Conservation (phyloP, 2,797 vertebrate species). For the Cygnus olor region DNA sequence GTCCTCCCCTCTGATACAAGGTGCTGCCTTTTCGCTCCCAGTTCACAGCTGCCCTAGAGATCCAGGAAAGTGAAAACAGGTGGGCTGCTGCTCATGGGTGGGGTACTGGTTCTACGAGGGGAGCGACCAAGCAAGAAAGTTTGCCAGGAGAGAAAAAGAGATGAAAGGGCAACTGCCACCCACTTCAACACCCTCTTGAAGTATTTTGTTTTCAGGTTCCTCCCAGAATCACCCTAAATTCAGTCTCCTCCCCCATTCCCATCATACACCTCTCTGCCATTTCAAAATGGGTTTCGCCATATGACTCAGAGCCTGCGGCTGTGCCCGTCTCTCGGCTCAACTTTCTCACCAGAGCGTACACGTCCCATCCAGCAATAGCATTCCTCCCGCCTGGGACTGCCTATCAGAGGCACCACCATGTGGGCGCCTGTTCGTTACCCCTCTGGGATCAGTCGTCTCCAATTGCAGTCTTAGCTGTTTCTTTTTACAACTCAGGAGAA, state of each 20-base stretch:
- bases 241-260: neutral
- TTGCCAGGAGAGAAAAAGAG: neutral
- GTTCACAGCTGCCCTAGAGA: neutral
- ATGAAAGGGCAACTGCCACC: neutral
- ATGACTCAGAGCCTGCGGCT: neutral
- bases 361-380: neutral
- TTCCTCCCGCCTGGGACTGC: conserved; percentile 21
- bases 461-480: neutral
- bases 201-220: neutral
- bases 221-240: neutral
- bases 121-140: neutral
- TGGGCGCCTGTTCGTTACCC: neutral
- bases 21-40: neutral
- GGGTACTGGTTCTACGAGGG: neutral
- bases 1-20: neutral
- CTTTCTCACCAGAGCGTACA: conserved; percentile 19
- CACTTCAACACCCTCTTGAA: neutral
- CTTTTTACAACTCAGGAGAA: neutral
- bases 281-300: neutral
- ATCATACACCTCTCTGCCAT: neutral
- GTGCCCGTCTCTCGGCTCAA: neutral
- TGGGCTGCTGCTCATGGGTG: neutral
- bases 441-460: neutral
- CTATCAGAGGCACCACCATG: neutral
- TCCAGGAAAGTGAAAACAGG: neutral